Base-by-base conservation (phyloP, 2,888 invertebrate genomes). In the Drosophila neotestacea region DNA sequence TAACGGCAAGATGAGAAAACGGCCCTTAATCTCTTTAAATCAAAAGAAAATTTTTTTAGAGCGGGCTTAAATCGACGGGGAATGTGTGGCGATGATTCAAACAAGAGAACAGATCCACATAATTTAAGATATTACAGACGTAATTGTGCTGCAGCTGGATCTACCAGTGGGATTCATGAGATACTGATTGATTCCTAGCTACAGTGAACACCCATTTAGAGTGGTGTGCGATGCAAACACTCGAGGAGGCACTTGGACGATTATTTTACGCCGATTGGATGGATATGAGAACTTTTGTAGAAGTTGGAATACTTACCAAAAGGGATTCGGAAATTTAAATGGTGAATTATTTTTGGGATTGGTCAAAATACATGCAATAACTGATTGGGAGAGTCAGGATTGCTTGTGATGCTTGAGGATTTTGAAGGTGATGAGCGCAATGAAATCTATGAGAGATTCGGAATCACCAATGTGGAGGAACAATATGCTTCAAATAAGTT, bases 291-390 rank as follows among this genome's bases (percentile, higher is more conserved):
- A 72, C 13, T 78, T 78, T n/a, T n/a, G n/a, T n/a, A n/a, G n/a
- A n/a, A n/a, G n/a, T n/a, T n/a, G n/a, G n/a, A n/a, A n/a, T n/a
- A n/a, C n/a, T n/a, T n/a, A n/a, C n/a, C n/a, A n/a, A n/a, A n/a
- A n/a, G n/a, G n/a, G n/a, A n/a, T n/a, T n/a, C n/a, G n/a, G n/a
- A n/a, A n/a, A n/a, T n/a, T n/a, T n/a, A n/a, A n/a, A n/a, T n/a
- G n/a, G n/a, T n/a, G n/a, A n/a, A n/a, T n/a, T n/a, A n/a, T n/a
- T n/a, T n/a, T 11, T 48, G 6, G 78, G 78, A 0, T 38, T 78
- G n/a, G 79, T 79, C 0, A 79, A 79, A 30, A 60, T 78, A 10
- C 73, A 77, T 34, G 69, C 73, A 6, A 13, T 76, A 6, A 77
- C 61, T 1, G 16, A 46, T 0, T 52, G 51, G 3, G 4, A 4